Conservation (phyloP, 2,797 vertebrate genomes). For the Benthosema pterotum region DNA sequence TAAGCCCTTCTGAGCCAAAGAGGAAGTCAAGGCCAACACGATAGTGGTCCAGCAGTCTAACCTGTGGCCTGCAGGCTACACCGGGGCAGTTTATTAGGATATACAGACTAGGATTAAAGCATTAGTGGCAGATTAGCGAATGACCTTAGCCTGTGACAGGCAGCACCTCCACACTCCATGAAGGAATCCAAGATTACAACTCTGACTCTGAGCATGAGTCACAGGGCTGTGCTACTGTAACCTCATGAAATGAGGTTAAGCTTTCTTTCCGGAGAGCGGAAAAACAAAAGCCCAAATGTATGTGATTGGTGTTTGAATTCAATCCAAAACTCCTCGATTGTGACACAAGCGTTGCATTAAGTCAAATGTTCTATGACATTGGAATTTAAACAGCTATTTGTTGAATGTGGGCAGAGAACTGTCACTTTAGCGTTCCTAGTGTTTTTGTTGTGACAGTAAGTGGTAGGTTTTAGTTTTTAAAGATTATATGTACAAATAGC, state of each 20-base stretch:
- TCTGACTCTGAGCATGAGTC: slow-evolving; percentile 41
- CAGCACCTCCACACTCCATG: slow-evolving; percentile 49
- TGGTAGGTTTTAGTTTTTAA: neutral
- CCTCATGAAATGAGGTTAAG: slow-evolving; percentile 11
- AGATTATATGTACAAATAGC: slow-evolving; percentile 5
- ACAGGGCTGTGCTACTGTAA: slow-evolving; percentile 33
- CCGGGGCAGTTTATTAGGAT: slow-evolving; percentile 55
- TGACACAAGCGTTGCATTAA: slow-evolving; percentile 15
- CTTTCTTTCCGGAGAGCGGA: slow-evolving; percentile 17
- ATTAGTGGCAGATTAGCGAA: slow-evolving; percentile 73
- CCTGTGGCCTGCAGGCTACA: slow-evolving; percentile 54
- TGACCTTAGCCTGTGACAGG: slow-evolving; percentile 58
- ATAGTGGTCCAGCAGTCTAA: slow-evolving; percentile 34
- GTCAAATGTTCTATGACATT: slow-evolving; percentile 1
- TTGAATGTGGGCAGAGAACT: slow-evolving; percentile 16
- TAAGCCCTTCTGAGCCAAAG: slow-evolving; percentile 29
- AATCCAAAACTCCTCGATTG: slow-evolving; percentile 11
- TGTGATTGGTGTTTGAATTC: slow-evolving; percentile 18
- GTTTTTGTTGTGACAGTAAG: too few species aligned
- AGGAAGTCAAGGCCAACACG: slow-evolving; percentile 50
- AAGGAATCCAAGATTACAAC: slow-evolving; percentile 66
- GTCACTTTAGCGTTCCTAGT: slow-evolving; percentile 26
- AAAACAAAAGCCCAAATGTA: slow-evolving; percentile 14
- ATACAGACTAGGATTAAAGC: slow-evolving; percentile 71
- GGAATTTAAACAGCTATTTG: slow-evolving; percentile 11